Evolutionary conservation across 2,888 invertebrate species (phyloP).

Genomic region (Polymixis lichenea): DNA sequence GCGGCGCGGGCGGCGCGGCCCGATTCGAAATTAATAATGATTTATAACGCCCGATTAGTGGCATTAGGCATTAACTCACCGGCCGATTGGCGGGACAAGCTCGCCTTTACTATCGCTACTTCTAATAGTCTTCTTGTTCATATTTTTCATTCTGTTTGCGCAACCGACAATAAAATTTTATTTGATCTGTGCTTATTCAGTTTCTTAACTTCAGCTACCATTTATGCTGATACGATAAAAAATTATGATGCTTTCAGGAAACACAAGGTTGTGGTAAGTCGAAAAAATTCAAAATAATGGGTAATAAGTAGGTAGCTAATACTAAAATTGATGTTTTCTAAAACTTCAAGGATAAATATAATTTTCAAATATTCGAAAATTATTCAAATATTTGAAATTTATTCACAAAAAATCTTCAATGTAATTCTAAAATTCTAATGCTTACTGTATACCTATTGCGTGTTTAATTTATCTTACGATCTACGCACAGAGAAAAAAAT

Average conservation of each 20-base stretch:
- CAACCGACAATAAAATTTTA: constrained; percentile 33
- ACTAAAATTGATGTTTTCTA: constrained; percentile 53
- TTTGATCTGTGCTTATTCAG: constrained; percentile 26
- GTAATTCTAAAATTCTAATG: constrained; percentile 54
- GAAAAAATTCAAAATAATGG: constrained; percentile 40
- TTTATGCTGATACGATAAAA: constrained; percentile 44
- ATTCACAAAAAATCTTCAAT: constrained; percentile 57
- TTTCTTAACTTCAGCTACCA: constrained; percentile 34
- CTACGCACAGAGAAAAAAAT: constrained; percentile 26
- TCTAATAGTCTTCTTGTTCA: constrained; percentile 46
- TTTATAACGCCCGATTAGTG: constrained; percentile 89
- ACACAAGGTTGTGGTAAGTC: constrained; percentile 43
- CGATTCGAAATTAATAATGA: constrained; percentile 89
- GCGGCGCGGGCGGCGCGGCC: constrained; percentile 65
- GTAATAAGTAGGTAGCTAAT: constrained; percentile 53
- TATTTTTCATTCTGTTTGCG: constrained; percentile 45
- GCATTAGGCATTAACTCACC: constrained; percentile 82
- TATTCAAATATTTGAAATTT: constrained; percentile 57
- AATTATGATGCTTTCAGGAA: constrained; percentile 53
- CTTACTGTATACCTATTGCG: constrained; percentile 35
- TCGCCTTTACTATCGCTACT: constrained; percentile 52
- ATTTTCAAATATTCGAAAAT: constrained; percentile 56
- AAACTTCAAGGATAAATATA: constrained; percentile 61
- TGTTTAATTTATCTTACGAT: constrained; percentile 52
- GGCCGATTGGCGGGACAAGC: constrained; percentile 72